phyloP scores from a whole-genome alignment of 2,888 invertebrate genomes.

The Congeria kusceri region DNA sequence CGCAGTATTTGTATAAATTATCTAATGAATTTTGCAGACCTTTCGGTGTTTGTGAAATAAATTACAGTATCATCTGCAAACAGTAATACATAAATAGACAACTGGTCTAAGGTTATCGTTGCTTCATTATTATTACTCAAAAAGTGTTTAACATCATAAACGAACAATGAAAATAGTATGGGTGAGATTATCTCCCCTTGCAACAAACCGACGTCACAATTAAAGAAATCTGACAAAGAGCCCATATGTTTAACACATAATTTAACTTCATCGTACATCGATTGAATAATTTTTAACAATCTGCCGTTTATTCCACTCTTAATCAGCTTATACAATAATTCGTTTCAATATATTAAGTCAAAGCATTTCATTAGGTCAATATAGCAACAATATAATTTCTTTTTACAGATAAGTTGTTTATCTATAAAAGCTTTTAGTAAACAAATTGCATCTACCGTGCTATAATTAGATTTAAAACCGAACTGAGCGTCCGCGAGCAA shows the following conservation, averaged over 20 bases:
- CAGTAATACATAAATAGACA: neutral
- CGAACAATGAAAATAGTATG: neutral
- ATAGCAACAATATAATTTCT: no score
- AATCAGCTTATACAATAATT: no score
- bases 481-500: neutral
- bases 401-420: neutral
- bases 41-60: neutral
- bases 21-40: neutral
- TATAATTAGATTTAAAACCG: neutral
- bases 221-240: slow-evolving; percentile 5
- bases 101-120: neutral
- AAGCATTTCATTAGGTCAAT: no score
- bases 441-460: neutral
- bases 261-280: no score
- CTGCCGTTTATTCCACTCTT: no score
- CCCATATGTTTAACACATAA: no score
- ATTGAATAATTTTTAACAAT: no score
- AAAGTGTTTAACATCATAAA: neutral
- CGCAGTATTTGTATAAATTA: neutral
- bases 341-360: no score
- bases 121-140: neutral
- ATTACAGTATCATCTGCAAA: slow-evolving; percentile 4
- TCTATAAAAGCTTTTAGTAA: neutral
- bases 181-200: slow-evolving; percentile 7
- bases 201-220: neutral